Conservation (phyloP, 2,113 vertebrate species). For the Miniopterus natalensis region DNA sequence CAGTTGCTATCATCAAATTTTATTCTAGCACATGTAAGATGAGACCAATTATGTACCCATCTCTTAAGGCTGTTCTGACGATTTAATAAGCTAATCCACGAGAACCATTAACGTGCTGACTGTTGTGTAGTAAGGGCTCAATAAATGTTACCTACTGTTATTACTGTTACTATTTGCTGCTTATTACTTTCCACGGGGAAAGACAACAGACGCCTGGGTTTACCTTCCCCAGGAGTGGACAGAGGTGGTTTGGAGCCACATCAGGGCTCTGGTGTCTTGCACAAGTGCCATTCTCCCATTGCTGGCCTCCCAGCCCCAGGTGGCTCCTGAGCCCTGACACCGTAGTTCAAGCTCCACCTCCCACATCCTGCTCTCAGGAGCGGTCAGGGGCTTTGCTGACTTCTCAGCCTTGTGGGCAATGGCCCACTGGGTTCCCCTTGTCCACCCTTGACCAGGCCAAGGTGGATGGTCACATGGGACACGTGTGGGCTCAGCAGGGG, state of each 20-base stretch:
- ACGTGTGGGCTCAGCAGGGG: neutral
- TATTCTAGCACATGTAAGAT: neutral
- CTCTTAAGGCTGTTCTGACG: neutral
- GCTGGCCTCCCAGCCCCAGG: neutral
- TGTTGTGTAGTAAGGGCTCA: neutral
- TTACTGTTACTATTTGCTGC: neutral
- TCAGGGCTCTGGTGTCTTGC: neutral
- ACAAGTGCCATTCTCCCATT: accelerated
- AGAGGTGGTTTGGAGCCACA: neutral
- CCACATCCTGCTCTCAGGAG: neutral
- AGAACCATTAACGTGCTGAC: neutral
- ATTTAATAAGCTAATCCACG: conserved; percentile 15
- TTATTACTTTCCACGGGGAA: neutral
- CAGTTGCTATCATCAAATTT: conserved; percentile 3
- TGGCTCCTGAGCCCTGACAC: neutral
- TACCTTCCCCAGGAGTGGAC: neutral
- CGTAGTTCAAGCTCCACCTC: no score
- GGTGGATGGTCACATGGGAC: no score
- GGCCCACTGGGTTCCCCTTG: neutral
- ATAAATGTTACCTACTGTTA: neutral
- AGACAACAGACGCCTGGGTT: neutral
- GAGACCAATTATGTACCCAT: conserved; percentile 14
- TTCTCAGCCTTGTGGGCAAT: neutral
- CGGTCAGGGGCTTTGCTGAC: neutral
- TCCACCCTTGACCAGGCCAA: neutral